phyloP scores from a whole-genome alignment of 2,888 invertebrate species.

The Buathra laborator region DNA sequence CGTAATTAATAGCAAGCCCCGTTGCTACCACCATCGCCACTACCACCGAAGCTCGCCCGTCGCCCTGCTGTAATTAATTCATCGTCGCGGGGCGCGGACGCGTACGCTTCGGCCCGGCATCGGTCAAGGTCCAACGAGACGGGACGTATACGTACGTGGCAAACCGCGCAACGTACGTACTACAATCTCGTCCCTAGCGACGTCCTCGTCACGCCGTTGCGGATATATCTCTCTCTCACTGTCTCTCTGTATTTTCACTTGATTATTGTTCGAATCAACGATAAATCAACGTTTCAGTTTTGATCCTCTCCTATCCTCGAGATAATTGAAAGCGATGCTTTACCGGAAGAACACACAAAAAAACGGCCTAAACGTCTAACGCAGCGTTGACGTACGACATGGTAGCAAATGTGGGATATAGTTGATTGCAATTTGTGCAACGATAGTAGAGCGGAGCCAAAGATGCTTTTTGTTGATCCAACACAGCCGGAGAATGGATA shows the following conservation, averaged over 20 bases:
- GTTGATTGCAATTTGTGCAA: slow-evolving; percentile 73
- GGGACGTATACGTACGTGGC: slow-evolving; percentile 59
- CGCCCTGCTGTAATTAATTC: slow-evolving; percentile 71
- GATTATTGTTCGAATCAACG: slow-evolving; percentile 44
- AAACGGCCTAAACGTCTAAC: slow-evolving; percentile 43
- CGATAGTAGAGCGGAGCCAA: slow-evolving; percentile 56
- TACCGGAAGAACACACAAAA: neutral
- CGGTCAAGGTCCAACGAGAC: slow-evolving; percentile 72
- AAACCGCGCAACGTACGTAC: slow-evolving; percentile 47
- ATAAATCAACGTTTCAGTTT: slow-evolving; percentile 31
- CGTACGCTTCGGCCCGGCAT: slow-evolving; percentile 59
- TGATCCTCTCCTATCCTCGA: neutral
- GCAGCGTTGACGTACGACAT: slow-evolving; percentile 60
- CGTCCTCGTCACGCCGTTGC: slow-evolving; percentile 37
- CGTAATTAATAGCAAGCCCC: slow-evolving; percentile 74
- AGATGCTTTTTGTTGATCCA: slow-evolving; percentile 64
- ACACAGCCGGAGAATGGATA: slow-evolving; percentile 54
- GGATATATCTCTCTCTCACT: neutral
- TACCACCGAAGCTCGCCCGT: slow-evolving; percentile 45
- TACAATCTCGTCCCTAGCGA: slow-evolving; percentile 56
- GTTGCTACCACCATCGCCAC: slow-evolving; percentile 59
- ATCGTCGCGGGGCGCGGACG: slow-evolving; percentile 65
- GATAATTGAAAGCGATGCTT: neutral
- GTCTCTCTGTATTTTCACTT: slow-evolving; percentile 16
- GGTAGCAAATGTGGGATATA: slow-evolving; percentile 45